Percentiles rank a stretch among this genome's conserved stretches.
Evolutionary conservation across 35 echinoderm and acorn worm species (phyloP).

Genomic region (Nesometra sesokonis): DNA sequence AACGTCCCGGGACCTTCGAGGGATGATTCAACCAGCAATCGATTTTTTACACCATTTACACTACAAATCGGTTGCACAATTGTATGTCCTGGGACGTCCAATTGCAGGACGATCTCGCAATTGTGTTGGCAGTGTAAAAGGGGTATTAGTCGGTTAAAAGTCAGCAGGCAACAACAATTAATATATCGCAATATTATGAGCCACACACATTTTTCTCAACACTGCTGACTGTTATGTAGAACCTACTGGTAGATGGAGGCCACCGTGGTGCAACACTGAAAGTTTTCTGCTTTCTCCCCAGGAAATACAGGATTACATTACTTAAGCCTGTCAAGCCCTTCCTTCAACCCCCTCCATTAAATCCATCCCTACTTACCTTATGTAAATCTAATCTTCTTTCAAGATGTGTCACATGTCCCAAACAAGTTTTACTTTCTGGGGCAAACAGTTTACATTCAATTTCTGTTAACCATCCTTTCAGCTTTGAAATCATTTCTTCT

Average conservation of each 20-base stretch:
- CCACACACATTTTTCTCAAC: too few relatives aligned
- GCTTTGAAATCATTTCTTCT: constrained; percentile 65
- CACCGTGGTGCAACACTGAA: background rate
- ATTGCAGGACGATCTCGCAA: too few relatives aligned
- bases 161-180: too few relatives aligned
- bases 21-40: too few relatives aligned
- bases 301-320: background rate
- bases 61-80: too few relatives aligned
- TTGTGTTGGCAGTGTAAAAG: too few relatives aligned
- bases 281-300: background rate
- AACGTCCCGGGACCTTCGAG: too few relatives aligned
- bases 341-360: background rate
- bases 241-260: background rate
- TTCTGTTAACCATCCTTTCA: constrained; percentile 72
- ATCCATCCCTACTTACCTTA: constrained; percentile 12
- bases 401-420: constrained; percentile 36
- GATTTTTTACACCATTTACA: too few relatives aligned
- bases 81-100: too few relatives aligned
- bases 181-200: too few relatives aligned
- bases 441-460: constrained; percentile 78
- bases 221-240: too few relatives aligned
- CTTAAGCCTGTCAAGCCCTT: background rate
- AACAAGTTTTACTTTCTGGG: constrained; percentile 26
- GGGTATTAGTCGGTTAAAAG: too few relatives aligned
- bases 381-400: constrained; percentile 56